A percentile compares a stretch with the other conserved stretches of the same genome.
Evolutionary conservation across 2,113 vertebrate species (phyloP).

Genomic region (Scophthalmus maximus): DNA sequence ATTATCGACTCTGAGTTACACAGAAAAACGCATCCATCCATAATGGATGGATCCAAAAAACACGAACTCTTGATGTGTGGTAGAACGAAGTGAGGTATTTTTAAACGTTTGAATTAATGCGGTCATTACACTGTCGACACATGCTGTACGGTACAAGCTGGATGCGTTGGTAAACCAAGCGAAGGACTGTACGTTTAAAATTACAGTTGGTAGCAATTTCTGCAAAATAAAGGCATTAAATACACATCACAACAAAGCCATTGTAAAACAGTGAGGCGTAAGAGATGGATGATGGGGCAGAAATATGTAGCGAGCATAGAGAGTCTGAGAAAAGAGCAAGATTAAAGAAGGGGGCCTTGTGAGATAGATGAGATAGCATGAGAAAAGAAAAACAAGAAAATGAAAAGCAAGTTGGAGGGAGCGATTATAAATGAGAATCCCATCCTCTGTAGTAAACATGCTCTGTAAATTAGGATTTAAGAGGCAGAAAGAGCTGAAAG

Average conservation of each 20-base stretch:
- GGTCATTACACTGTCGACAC: background rate
- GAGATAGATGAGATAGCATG: slow-evolving; percentile 17
- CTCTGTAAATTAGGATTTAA: background rate
- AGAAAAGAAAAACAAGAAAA: slow-evolving; percentile 20
- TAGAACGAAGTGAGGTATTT: slow-evolving; percentile 24
- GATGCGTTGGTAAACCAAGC: slow-evolving; percentile 9
- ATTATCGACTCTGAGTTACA: no score
- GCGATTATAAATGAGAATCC: background rate
- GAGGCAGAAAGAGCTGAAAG: background rate
- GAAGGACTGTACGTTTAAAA: slow-evolving; percentile 29
- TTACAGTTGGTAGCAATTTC: background rate
- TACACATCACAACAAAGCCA: slow-evolving; percentile 16
- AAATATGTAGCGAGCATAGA: background rate
- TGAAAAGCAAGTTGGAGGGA: background rate
- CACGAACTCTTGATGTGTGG: background rate
- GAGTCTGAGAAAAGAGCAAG: background rate
- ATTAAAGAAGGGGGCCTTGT: background rate
- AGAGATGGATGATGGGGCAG: background rate
- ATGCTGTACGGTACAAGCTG: background rate
- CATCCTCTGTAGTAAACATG: slow-evolving; percentile 1
- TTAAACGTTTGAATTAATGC: slow-evolving; percentile 28
- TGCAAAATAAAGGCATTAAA: slow-evolving; percentile 40
- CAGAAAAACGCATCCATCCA: no score
- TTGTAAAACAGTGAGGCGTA: background rate
- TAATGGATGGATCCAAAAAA: no score